Conservation (phyloP, 2,113 vertebrate genomes). For the Psephotus haematonotus region DNA sequence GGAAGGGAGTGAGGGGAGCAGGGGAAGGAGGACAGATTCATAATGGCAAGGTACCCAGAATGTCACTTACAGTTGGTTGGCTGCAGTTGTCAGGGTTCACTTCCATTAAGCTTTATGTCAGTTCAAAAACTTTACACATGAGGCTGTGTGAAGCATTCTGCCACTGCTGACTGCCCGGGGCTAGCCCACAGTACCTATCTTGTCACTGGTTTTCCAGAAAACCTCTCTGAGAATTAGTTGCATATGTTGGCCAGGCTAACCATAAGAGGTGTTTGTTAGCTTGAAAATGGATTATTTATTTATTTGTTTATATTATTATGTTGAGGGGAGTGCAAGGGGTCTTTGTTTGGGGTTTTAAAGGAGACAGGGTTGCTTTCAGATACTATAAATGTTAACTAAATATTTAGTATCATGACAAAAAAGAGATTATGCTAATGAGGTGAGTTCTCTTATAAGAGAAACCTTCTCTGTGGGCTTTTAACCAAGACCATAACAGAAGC, state of each 20-base stretch:
- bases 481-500: neutral
- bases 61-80: slow-evolving; percentile 80
- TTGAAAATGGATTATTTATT: neutral
- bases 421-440: neutral
- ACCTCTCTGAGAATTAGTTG: slow-evolving; percentile 79
- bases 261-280: slow-evolving; percentile 32
- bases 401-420: neutral
- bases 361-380: neutral
- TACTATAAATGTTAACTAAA: neutral
- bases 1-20: neutral
- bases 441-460: slow-evolving; percentile 18
- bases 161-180: slow-evolving; percentile 82
- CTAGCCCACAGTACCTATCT: slow-evolving; percentile 81
- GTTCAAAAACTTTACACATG: slow-evolving; percentile 77
- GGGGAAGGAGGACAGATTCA: slow-evolving; percentile 28
- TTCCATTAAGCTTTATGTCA: slow-evolving; percentile 86
- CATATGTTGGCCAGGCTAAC: slow-evolving; percentile 75
- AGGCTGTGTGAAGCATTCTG: slow-evolving; percentile 77
- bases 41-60: slow-evolving; percentile 69
- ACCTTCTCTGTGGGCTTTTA: neutral
- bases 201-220: slow-evolving; percentile 80
- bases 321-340: neutral
- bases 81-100: slow-evolving; percentile 77
- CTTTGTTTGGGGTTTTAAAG: neutral
- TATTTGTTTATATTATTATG: neutral